Base-by-base conservation (phyloP, 2,797 vertebrate genomes). In the Basileuterus tristriatus region DNA sequence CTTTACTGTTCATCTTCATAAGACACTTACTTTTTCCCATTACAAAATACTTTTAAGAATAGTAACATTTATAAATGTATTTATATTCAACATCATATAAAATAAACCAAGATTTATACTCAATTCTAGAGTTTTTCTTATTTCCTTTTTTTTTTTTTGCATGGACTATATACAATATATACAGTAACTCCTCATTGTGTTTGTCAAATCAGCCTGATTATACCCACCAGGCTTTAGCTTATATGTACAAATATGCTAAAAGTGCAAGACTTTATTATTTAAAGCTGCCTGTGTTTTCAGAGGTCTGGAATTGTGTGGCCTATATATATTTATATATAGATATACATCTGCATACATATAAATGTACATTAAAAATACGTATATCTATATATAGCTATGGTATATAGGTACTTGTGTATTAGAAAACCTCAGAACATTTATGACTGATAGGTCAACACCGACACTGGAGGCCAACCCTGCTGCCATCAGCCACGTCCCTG, bases 21-120 rank as follows among this genome's bases (percentile, higher is more conserved):
- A 97, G 93, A 96, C 83, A 96, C 92, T 97, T 96, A 74, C 92
- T 97, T 94, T 92, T 94, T 78, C 86, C 96, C 92, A 92, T 97
- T 97, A 97, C 95, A 97, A 98, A 97, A 97, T 96, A 94, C 76
- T 90, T 96, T 97, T 94, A 94, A 91, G 94, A 97, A 97, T 92
- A 97, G 50, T 94, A 96, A 97, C 96, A 95, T 95, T 97, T 97
- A 97, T 95, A 96, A 97, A 97, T 83, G 56, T 90, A 96, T 96
- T 96, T 96, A 77, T 97, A 97, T 95, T 96, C 95, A 88, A 95
- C 97, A 94, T 89, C 90, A 94, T 95, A 96, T 85, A 98, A 98
- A 98, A 98, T 97, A 96, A 96, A 95, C 67, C 90, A 97, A 93
- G 90, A 94, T 95, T 96, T 95, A 94, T 96, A 88, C 79, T 70